Evolutionary conservation across 1,140 invertebrate species (phyloP), one percentile per base, ranked within the genome.

Genomic region (Lepidurus packardi): DNA sequence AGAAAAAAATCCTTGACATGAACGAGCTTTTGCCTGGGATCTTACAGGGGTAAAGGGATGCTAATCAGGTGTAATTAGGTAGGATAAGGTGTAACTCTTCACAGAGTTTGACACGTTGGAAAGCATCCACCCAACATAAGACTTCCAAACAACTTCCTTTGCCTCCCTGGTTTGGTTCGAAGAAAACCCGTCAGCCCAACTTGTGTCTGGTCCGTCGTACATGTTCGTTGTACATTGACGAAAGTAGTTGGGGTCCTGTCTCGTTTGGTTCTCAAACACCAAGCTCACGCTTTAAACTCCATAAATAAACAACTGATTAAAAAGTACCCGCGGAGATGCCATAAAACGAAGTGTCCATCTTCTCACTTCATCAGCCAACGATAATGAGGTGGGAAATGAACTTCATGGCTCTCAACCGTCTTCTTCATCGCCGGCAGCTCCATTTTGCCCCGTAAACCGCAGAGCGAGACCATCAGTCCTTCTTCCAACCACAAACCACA

Each of bases 281-380:
- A 65, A 65, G 21, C 53, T 65, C 53, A 65, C 53, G 53, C 53
- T 65, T 9, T 65, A 65, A 9, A 65, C 16, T n/a, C 21, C 53
- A 65, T 65, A 65, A 65, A 65, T 65, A 65, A 65, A 65, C 53
- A 65, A n/a, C 21, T 65, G 53, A 65, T 65, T 65, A 65, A 65
- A 65, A 65, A 65, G 21, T 65, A 65, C 53, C 53, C 53, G 13
- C 53, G 53, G 9, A n/a, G 53, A n/a, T 65, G 53, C 53, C 53
- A 65, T 65, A 65, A 65, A 65, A 13, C 21, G 9, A 65, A 7
- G 53, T 16, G 53, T 65, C 53, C 53, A 21, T 65, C 53, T 65
- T 65, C 53, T 65, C 53, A n/a, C 53, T 16, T 65, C 53, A 65
- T 65, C 53, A 65, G 53, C 53, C 8, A 65, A 65, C 53, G 53